Evolutionary conservation across 2,797 vertebrate genomes (phyloP), one percentile per base, ranked within the genome.

Genomic region (Liparis tanakae): DNA sequence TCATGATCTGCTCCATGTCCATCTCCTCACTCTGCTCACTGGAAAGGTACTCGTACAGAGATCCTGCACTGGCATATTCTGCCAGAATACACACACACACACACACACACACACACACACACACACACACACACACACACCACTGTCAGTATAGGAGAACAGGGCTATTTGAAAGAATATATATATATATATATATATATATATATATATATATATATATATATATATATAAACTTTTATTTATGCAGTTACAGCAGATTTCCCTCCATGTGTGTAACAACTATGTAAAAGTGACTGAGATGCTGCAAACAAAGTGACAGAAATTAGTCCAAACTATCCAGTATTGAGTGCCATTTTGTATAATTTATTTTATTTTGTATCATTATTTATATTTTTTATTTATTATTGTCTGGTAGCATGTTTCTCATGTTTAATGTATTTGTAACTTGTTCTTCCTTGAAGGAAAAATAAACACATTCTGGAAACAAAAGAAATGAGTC

Each of bases 1-100:
- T 95, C 97, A 99, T 98, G 76, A 99, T 96, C 80, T 98, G 97
- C 81, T 95, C 95, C 96, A 99, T 99, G 92, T 99, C 96, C 96
- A 99, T 99, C 87, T 98, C 96, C 87, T 99, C 97, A 88, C 98
- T 98, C 92, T 96, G 95, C 85, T 96, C 95, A 86, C 97, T 98
- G 89, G 97, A 98, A 75, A 99, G 96, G 88, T 97, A 99, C 88
- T 99, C 97, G 85, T 98, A 99, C 56, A 99, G 92, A 72, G 97
- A 98, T 18, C 98, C 98, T 83, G 93, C 94, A 70, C 94, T 96
- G 63, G 98, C 97, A 89, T 96, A 99, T 88, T 99, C 98, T 98
- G 85, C 72, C 50, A 78, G 73, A 75, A 59, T 53, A 68, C 46
- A 85, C 53, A 86, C 17, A 80, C 55, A 78, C 60, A 69, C 54